Conservation (phyloP, 1,140 invertebrate genomes). For the Probaryconus sp. region DNA sequence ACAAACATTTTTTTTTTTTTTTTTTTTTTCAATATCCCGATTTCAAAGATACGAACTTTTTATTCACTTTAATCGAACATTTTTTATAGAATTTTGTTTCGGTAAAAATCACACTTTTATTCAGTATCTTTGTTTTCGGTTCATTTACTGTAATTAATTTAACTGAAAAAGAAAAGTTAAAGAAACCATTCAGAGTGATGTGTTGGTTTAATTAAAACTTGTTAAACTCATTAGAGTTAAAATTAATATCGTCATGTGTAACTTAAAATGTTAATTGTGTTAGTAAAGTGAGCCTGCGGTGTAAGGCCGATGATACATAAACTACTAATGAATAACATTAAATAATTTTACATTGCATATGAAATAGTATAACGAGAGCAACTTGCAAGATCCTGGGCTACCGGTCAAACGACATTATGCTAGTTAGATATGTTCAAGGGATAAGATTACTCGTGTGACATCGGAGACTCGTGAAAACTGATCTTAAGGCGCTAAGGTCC, state of each 20-base stretch:
- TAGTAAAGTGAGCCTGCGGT: slow-evolving; percentile 11
- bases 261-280: background rate
- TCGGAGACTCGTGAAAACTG: slow-evolving; percentile 73
- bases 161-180: too few relatives aligned
- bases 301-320: background rate
- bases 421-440: slow-evolving; percentile 64
- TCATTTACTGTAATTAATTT: too few relatives aligned
- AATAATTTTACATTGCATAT: slow-evolving; percentile 41
- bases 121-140: too few relatives aligned
- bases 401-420: slow-evolving; percentile 69
- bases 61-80: too few relatives aligned
- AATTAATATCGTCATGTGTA: too few relatives aligned
- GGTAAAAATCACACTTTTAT: too few relatives aligned
- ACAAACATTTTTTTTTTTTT: too few relatives aligned
- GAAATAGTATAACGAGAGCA: slow-evolving; percentile 53
- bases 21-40: too few relatives aligned
- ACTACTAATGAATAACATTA: slow-evolving; percentile 18
- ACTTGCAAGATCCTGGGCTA: slow-evolving; percentile 63
- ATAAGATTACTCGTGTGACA: slow-evolving; percentile 72
- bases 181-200: too few relatives aligned
- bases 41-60: too few relatives aligned
- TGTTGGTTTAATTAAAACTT: too few relatives aligned
- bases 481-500: slow-evolving; percentile 67
- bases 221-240: background rate
- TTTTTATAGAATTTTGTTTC: too few relatives aligned